A percentile compares a stretch with the other conserved stretches of the same genome.
Evolutionary conservation across 2,113 vertebrate genomes (phyloP).

Genomic region (Nothobranchius furzeri): DNA sequence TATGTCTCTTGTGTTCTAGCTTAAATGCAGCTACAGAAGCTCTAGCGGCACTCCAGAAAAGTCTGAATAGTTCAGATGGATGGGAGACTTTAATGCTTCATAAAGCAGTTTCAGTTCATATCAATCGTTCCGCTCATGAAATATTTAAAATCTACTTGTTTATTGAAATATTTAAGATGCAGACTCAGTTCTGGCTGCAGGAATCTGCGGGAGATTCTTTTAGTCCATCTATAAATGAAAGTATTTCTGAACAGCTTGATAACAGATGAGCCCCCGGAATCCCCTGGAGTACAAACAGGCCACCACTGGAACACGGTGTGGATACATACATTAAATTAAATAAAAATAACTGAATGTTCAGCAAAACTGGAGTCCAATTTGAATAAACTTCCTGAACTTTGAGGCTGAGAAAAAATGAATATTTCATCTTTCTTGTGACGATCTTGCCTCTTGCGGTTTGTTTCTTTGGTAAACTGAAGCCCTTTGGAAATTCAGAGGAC

Average conservation of each 20-base stretch:
- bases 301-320: background rate
- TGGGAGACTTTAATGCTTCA: conserved; percentile 64
- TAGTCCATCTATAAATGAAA: conserved; percentile 28
- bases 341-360: conserved; percentile 9
- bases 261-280: conserved; percentile 24
- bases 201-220: conserved; percentile 34
- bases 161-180: conserved; percentile 73
- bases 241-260: conserved; percentile 41
- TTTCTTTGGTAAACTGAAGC: background rate
- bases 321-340: background rate
- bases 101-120: conserved; percentile 63
- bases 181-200: conserved; percentile 49
- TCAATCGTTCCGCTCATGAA: conserved; percentile 62
- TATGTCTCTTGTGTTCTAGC: conserved; percentile 27
- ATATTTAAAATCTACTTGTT: conserved; percentile 70
- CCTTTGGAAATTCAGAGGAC: background rate
- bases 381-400: conserved; percentile 16
- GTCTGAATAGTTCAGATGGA: conserved; percentile 50
- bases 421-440: conserved; percentile 18
- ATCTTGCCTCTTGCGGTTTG: conserved; percentile 14
- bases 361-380: conserved; percentile 10
- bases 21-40: conserved; percentile 50
- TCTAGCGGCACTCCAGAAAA: conserved; percentile 8
- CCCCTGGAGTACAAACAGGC: conserved; percentile 34
- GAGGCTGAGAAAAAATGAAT: conserved; percentile 18